Base-by-base conservation (phyloP, 2,113 vertebrate genomes). In the Proteles cristata region DNA sequence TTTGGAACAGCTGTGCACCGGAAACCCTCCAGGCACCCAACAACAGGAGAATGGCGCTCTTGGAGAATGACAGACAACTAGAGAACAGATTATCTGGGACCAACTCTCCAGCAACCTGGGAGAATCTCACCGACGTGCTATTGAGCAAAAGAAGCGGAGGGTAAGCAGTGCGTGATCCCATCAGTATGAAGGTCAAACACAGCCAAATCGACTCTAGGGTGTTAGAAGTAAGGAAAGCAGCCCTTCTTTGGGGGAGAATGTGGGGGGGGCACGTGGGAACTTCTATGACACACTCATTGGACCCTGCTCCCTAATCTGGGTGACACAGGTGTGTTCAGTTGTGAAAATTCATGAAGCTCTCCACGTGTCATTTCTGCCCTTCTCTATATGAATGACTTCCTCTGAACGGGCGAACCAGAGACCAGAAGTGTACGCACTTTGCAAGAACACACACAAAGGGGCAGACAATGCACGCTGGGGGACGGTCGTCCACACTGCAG, bases 91-190 rank as follows among this genome's bases (percentile, higher is more conserved):
- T 31, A 19, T 2, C 63, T 65, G 14, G n/a, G 55, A 15, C 5
- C 21, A n/a, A 25, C 2, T 31, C 39, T 16, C 1, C 48, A 23
- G 61, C 71, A 21, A 25, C 11, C 6, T 48, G 73, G 31, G 8
- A 35, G 81, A 23, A 12, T 23, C 94, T 61, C 88, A 35, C 88
- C 45, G 61, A 58, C 2, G 5, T 12, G 45, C 61, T 17, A 4
- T 28, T 31, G 48, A 43, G 69, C 45, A 11, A 58, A 66, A 77
- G 69, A 35, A 84, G 88, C 61, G 8, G 31, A 48, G 23, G 11
- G 17, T 5, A 10, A 1, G 0, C 1, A 4, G 35, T 8, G 15
- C 23, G 8, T 17, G 7, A 5, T 21, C 3, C 58, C 71, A 1
- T 85, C 11, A 15, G 88, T 61, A 25, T 45, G 0, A 90, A 45